Evolutionary conservation across 2,888 invertebrate species (phyloP), one percentile per base, ranked within the genome.

Genomic region (Cerastis rubricosa): DNA sequence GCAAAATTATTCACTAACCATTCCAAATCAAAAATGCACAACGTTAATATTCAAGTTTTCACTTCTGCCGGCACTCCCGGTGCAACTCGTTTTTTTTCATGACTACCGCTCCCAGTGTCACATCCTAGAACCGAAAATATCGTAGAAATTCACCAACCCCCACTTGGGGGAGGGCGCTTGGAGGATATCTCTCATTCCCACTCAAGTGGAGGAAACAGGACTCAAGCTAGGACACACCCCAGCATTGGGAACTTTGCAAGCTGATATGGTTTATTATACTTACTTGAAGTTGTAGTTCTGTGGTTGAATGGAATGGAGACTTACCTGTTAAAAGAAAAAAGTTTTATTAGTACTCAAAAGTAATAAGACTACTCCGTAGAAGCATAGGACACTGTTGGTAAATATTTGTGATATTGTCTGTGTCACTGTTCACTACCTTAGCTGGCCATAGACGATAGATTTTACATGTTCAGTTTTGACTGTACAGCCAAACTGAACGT

Each of bases 321-420:
- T 87, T 87, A 87, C 87, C 88, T 87, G 87, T 11, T 85, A 87
- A 59, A 57, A 25, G 61, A 71, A 74, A 54, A 14, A 76, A 57
- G 22, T 64, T 70, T 63, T 17, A 77, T 87, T 67, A 87, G 43
- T 61, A 72, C n/a, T 69, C n/a, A 80, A 29, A 49, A 43, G 17
- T 64, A 70, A 70, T 59, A 54, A 54, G 6, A n/a, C 11, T 54
- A 12, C 12, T 54, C 12, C 1, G 54, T 25, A 54, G n/a, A 25
- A 12, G 12, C n/a, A 14, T 12, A 54, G n/a, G 54, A 0, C 57
- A 25, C n/a, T n/a, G 54, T 12, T n/a, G n/a, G 12, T 12, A n/a
- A 54, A 54, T 49, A 8, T 49, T 8, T 47, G 0, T 17, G 1
- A 45, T 12, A 45, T 45, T 51, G 22, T 51, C 8, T 51, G 51